Evolutionary conservation across 2,797 vertebrate species (phyloP), one percentile per base, ranked within the genome.

Genomic region (Rhadinocentrus ornatus): DNA sequence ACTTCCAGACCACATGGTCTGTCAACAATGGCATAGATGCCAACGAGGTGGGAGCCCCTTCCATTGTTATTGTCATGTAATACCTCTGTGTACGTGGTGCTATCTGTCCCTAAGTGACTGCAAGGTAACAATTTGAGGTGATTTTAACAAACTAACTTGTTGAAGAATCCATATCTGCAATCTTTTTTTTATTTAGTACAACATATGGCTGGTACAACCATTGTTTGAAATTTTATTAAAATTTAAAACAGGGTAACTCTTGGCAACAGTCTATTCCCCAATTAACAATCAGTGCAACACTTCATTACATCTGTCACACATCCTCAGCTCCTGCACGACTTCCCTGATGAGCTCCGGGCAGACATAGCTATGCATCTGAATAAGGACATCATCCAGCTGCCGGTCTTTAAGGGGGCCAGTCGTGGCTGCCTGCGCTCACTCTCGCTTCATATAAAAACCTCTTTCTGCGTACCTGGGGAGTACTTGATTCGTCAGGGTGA

Each of bases 321-420:
- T 26, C 6, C 37, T 65, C 93, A 99, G 98, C 96, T 99, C 73
- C 95, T 99, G 71, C 96, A 96, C 2, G 97, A 99, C 92, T 99
- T 99, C 91, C 98, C 98, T 0, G 98, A 99, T 0, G 98, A 99
- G 93, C 94, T 99, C 72, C 95, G 97, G 0, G 97, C 98, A 0
- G 98, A 99, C 69, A 97, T 99, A 74, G 96, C 97, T 86, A 97
- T 98, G 97, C 97, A 99, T 89, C 94, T 99, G 88, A 96, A 99
- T 88, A 97, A 98, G 89, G 98, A 99, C 92, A 99, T 99, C 89
- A 93, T 99, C 89, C 97, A 97, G 94, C 94, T 99, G 86, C 94
- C 97, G 0, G 89, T 99, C 81, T 99, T 99, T 2, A 95, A 96
- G 85, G 95, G 95, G 0, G 97, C 97, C 15, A 98, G 97, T 84